These are phyloP conservation scores for Podocnemis expansa DNA, from an alignment of 2,113 vertebrate species.

Conservation along the genomic window DNA sequence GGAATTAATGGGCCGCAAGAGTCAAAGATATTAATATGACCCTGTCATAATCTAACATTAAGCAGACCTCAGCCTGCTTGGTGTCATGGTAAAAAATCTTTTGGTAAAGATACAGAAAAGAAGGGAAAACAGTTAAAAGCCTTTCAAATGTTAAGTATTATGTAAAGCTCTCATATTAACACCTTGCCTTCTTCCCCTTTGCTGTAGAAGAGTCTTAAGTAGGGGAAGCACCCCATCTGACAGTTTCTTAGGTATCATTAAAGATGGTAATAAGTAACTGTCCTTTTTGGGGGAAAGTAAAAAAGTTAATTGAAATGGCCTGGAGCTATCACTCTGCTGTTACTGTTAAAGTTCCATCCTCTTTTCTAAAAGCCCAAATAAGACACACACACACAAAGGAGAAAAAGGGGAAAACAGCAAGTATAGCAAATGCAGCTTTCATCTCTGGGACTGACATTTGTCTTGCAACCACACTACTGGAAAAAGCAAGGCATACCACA, in stretches of 20 bases:
- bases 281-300: not conserved
- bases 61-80: not conserved
- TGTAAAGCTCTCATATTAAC: not conserved
- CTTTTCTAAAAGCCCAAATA: not conserved
- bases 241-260: not conserved
- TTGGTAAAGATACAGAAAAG: not conserved
- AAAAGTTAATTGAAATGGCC: not conserved
- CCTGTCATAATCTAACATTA: not conserved
- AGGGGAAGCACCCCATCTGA: not conserved
- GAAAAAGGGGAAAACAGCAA: not conserved
- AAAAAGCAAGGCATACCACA: not conserved
- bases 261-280: not conserved
- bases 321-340: not conserved
- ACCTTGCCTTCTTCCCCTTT: not conserved
- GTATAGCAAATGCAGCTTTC: not conserved
- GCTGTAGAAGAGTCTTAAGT: not conserved
- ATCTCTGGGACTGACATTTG: not conserved
- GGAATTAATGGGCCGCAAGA: not conserved
- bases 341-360: not conserved
- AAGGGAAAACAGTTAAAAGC: not conserved
- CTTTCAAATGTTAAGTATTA: not conserved
- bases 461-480: not conserved
- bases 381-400: not conserved
- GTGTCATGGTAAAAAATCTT: not conserved
- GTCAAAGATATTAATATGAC: not conserved